Evolutionary conservation across 2,113 vertebrate species (phyloP), one percentile per base, ranked within the genome.

Genomic region (Coptodon rendalli): DNA sequence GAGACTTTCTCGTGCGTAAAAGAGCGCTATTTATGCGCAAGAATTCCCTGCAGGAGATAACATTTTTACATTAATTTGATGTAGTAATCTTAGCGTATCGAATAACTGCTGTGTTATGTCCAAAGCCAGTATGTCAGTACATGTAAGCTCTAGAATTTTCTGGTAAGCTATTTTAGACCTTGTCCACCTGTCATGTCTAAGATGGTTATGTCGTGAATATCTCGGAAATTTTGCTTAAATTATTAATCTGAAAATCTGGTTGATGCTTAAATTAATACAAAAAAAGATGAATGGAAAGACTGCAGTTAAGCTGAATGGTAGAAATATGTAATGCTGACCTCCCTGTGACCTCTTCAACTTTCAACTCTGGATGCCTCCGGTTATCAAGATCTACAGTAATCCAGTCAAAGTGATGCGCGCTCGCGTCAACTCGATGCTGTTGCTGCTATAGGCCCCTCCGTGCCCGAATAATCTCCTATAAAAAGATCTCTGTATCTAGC

Each of bases 311-410:
- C 1, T 66, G 80, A 38, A 5, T 53, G 48, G 36, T 54, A 48
- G 31, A 81, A 24, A 31, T 45, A 34, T 22, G 56, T 59, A 82
- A 92, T 50, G 85, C 10, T 94, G 89, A 91, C 93, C 95, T 87
- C 71, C 16, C 81, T 5, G 34, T 95, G 92, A 95, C 93, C 94
- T 88, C 56, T 83, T 94, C 91, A 92, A 89, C 93, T 94, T 87
- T 95, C 85, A 91, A 94, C 91, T 91, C 91, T 86, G 80, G 83
- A 45, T 92, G 94, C 92, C 82, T 87, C 89, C 59, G 54, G 80
- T 91, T 66, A 93, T 94, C 88, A 89, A 80, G 43, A 93, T 92
- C 84, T 80, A 81, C 84, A 27, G 80, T 95, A 92, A 91, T 94
- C 93, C 93, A 89, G 86, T 92, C 92, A 91, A 79, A 89, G 78